Evolutionary conservation across 2,797 vertebrate genomes (phyloP), one percentile per base, ranked within the genome.

Genomic region (Steatocranus sp.): DNA sequence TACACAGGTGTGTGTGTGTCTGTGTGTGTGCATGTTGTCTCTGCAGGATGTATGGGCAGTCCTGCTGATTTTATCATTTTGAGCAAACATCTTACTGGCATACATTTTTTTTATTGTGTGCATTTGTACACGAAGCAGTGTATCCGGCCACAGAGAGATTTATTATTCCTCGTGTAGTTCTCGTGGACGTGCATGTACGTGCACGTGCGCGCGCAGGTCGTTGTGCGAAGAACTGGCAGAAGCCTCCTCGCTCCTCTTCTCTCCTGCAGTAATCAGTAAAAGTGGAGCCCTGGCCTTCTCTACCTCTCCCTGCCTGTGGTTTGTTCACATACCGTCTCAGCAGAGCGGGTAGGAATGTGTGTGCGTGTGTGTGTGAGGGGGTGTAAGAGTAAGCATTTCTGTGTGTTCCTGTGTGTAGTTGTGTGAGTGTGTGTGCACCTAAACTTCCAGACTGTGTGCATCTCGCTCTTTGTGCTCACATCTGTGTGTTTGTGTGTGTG

Each of bases 251-350:
- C 89, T 90, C 86, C 87, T 91, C 87, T 85, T 81, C 90, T 93
- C 90, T 93, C 89, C 94, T 93, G 94, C 95, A 94, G 94, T 95
- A 95, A 95, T 96, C 94, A 95, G 92, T 84, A 88, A 91, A 90
- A 95, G 94, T 91, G 91, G 89, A 94, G 92, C 87, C 89, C 93
- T 89, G 84, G 91, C 90, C 89, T 92, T 89, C 92, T 94, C 91
- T 91, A 91, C 92, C 93, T 95, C 95, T 94, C 92, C 83, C 93
- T 92, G 95, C 93, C 92, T 96, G 95, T 92, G 95, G 95, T 96
- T 95, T 94, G 92, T 92, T 95, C 95, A 91, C 95, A 96, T 96
- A 95, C 95, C 92, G 93, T 93, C 91, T 92, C 91, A 91, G 93
- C 87, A 92, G 85, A 90, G 91, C 75, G 88, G 90, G 89, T 92